Base-by-base conservation (phyloP, 2,888 invertebrate genomes). In the Tachina grossa region DNA sequence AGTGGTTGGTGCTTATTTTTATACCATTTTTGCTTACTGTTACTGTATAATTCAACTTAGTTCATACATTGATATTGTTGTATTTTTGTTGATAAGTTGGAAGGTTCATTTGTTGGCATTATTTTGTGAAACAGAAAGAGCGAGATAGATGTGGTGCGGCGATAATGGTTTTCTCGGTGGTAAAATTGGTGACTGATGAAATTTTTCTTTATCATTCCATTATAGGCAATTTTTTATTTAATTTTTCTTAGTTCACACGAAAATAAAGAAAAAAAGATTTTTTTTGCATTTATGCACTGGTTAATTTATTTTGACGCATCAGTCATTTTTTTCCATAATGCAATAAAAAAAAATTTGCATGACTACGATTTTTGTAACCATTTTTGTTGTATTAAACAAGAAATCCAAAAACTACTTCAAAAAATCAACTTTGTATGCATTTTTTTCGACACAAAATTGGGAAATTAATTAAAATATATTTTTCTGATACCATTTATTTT, bases 201-300 rank as follows among this genome's bases (percentile, higher is more conserved):
- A 85, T 85, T 85, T 82, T 85, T 80, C 82, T 76, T 83, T 76
- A 81, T 85, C 83, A 80, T 85, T 85, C 83, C 83, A 76, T 80
- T 83, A 80, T 83, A 85, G 65, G 66, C 76, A 72, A 63, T 71
- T 47, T 55, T 19, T 0, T 19, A 11, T 43, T 41, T 16, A 45
- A 45, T 69, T 49, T 66, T 2, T 66, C 39, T 10, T 49, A 31
- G 3, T 66, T 66, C 22, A 41, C 13, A 6, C 19, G 19, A 19
- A 47, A 53, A 53, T 43, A 1, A 66, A 39, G 11, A 5, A 39
- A 1, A 10, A 6, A 31, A 4, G 4, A n/a, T n/a, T n/a, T 43
- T 10, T 16, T 55, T 55, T 55, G 4, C 43, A 49, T 49, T 57
- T 39, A 13, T 39, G 2, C 72, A 72, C 72, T 16, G 14, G 55